Evolutionary conservation across 2,113 vertebrate species (phyloP).

Genomic region (Blennius ocellaris): DNA sequence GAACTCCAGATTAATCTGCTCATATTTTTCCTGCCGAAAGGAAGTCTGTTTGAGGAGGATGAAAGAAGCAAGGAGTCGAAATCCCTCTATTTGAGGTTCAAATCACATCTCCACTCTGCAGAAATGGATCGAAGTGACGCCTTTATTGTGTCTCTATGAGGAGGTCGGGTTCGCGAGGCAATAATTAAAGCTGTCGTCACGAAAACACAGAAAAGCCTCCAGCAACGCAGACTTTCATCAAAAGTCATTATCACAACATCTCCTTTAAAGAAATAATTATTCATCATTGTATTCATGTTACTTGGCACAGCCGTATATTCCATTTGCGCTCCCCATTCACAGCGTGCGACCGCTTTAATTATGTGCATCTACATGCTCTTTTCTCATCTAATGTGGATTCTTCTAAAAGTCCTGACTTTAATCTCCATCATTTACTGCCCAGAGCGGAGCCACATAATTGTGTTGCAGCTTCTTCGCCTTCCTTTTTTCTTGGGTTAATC

Average conservation of each 20-base stretch:
- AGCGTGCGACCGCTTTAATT: neutral
- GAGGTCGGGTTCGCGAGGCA: no score
- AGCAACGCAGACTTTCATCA: neutral
- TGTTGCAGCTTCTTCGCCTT: neutral
- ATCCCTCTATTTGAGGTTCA: conserved; percentile 47
- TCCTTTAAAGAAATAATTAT: neutral
- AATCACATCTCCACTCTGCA: conserved; percentile 17
- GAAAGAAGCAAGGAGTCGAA: conserved; percentile 20
- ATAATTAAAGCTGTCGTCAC: neutral
- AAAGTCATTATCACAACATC: neutral
- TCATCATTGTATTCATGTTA: neutral
- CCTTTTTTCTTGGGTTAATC: neutral
- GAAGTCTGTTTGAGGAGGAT: conserved; percentile 33
- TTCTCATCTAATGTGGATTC: neutral
- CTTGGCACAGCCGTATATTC: no score
- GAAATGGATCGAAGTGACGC: neutral
- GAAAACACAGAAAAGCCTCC: neutral
- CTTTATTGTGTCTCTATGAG: neutral
- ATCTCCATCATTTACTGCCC: neutral
- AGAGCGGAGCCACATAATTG: neutral
- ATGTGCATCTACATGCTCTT: neutral
- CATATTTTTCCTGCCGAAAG: conserved; percentile 22
- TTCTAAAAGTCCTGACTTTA: neutral
- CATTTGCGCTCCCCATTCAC: neutral
- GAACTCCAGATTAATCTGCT: conserved; percentile 50